phyloP scores from a whole-genome alignment of 2,888 invertebrate genomes.

The Timema podura region DNA sequence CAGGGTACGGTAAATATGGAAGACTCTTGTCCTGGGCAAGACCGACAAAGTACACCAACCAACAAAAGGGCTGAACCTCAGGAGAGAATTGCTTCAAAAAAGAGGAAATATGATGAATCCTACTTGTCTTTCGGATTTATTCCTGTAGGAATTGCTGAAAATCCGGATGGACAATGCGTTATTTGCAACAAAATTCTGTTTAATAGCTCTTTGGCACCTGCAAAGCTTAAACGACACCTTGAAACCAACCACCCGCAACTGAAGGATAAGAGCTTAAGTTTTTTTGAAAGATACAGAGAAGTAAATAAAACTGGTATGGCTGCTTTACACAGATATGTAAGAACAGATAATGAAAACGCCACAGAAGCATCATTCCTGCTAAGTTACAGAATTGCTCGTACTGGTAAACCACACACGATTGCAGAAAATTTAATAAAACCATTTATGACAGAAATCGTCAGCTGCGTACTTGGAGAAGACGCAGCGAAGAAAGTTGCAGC shows the following conservation, averaged over 20 bases:
- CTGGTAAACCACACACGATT: slow-evolving; percentile 31
- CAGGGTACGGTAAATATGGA: no score
- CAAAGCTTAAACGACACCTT: neutral
- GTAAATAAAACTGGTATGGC: neutral
- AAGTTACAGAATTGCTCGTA: slow-evolving; percentile 28
- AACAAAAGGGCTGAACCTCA: no score
- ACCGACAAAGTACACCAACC: no score
- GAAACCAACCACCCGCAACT: neutral
- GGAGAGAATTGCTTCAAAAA: no score
- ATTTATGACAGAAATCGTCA: slow-evolving; percentile 28
- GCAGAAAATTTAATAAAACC: slow-evolving; percentile 29
- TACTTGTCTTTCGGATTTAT: no score
- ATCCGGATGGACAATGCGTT: neutral
- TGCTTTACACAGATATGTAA: neutral
- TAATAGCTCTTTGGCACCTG: slow-evolving; percentile 13
- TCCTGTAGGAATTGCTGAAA: neutral
- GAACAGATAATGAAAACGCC: slow-evolving; percentile 21
- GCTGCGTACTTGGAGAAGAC: slow-evolving; percentile 28
- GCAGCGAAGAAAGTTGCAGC: slow-evolving; percentile 26
- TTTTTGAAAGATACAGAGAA: neutral
- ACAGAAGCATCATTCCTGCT: slow-evolving; percentile 28
- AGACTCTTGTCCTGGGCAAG: no score
- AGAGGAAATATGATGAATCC: no score
- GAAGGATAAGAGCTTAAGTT: neutral
- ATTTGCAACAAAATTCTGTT: slow-evolving; percentile 11